phyloP scores from a whole-genome alignment of 2,113 vertebrate species.

The Psittacula cyanocephala region DNA sequence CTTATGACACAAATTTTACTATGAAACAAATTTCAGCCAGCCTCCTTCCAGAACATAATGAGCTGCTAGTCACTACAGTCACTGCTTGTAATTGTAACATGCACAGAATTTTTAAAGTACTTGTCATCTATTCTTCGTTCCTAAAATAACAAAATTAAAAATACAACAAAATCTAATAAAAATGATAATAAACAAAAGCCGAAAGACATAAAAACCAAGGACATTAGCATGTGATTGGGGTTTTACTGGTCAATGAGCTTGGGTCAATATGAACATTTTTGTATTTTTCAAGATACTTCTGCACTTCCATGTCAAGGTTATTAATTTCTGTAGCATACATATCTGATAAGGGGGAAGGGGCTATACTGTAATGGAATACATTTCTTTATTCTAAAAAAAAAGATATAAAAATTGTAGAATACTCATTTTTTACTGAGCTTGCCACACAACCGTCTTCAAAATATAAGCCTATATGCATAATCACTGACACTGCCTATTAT shows the following conservation, averaged over 20 bases:
- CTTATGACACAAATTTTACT: neutral
- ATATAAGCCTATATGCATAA: neutral
- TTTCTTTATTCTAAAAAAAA: neutral
- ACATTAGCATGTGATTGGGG: neutral
- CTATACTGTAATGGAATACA: neutral
- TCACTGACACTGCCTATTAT: neutral
- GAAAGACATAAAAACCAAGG: neutral
- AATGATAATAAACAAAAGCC: neutral
- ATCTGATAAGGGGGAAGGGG: neutral
- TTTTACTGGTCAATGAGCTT: neutral
- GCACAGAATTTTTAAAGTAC: neutral
- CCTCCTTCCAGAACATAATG: neutral
- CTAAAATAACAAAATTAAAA: neutral
- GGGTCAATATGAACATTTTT: neutral
- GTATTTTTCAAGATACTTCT: neutral
- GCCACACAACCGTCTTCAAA: neutral
- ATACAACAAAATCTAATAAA: neutral
- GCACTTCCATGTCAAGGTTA: neutral
- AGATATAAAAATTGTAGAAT: neutral
- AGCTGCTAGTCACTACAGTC: neutral
- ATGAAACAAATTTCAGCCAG: neutral
- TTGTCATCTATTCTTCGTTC: neutral
- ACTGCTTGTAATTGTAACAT: neutral
- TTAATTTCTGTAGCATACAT: neutral
- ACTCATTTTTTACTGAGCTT: neutral